Evolutionary conservation across 2,113 vertebrate genomes (phyloP).

Genomic region (Odocoileus virginianus): DNA sequence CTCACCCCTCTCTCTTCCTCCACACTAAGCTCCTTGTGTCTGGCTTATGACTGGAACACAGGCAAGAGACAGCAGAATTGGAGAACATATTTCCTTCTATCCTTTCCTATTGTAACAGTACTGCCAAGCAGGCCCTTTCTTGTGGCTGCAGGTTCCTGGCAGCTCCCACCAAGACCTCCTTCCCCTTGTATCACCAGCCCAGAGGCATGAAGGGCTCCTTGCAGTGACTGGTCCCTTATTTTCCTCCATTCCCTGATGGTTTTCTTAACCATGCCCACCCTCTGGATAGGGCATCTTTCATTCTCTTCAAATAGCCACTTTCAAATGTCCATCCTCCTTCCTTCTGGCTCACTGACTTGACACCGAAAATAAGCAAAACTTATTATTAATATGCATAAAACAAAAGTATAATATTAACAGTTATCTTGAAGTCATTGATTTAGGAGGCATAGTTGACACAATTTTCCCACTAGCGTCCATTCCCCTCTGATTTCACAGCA

Average conservation of each 20-base stretch:
- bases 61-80: not conserved
- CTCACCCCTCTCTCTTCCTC: not conserved
- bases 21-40: not conserved
- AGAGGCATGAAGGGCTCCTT: not conserved
- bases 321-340: not conserved
- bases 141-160: not conserved
- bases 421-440: not conserved
- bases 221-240: not conserved
- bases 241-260: not conserved
- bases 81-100: not conserved
- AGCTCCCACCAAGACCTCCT: not conserved
- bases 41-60: not conserved
- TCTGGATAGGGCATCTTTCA: not conserved
- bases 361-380: not conserved
- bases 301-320: not conserved
- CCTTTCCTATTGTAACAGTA: not conserved
- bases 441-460: not conserved
- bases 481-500: not conserved
- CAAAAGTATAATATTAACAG: not conserved
- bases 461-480: not conserved
- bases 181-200: not conserved
- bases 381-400: not conserved
- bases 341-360: not conserved
- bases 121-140: not conserved
- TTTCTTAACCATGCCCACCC: not conserved